Percentiles rank a stretch among this genome's conserved stretches.
Evolutionary conservation across 1,140 invertebrate species (phyloP).

Genomic region (Brachionus manjavacas): DNA sequence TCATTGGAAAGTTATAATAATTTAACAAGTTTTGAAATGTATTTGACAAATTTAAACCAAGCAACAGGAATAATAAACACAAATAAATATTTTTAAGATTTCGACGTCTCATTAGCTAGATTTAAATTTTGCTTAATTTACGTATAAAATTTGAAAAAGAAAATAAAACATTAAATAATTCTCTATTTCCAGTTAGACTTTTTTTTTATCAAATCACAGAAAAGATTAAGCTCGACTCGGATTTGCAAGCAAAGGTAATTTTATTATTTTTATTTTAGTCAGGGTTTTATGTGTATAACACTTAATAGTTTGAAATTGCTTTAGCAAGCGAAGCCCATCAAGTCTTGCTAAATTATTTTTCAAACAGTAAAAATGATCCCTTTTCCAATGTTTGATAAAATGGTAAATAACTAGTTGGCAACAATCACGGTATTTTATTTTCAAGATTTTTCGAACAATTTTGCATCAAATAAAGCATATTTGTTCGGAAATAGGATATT

Average conservation of each 20-base stretch:
- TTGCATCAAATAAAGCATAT: not conserved
- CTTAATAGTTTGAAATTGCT: not conserved
- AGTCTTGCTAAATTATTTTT: conserved; percentile 5
- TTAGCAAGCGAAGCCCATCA: not conserved
- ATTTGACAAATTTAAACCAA: conserved; percentile 6
- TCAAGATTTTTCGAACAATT: not conserved
- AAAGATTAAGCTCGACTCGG: not conserved
- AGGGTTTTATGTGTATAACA: not conserved
- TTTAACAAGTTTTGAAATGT: not conserved
- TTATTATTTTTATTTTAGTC: not conserved
- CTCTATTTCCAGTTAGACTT: not conserved
- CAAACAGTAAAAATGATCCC: not conserved
- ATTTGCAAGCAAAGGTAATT: not conserved
- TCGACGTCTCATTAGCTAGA: not conserved
- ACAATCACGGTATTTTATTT: not conserved
- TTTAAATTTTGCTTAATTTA: conserved; percentile 12
- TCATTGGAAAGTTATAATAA: not conserved
- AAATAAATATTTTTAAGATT: conserved; percentile 20
- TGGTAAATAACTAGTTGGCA: not conserved
- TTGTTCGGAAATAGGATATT: not conserved
- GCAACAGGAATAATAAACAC: conserved; percentile 37
- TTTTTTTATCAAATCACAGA: not conserved
- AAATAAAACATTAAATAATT: not conserved
- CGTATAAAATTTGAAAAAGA: not conserved
- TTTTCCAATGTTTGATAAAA: not conserved